Evolutionary conservation across 2,888 invertebrate species (phyloP), one percentile per base, ranked within the genome.

Genomic region (Trichogramma evanescens): DNA sequence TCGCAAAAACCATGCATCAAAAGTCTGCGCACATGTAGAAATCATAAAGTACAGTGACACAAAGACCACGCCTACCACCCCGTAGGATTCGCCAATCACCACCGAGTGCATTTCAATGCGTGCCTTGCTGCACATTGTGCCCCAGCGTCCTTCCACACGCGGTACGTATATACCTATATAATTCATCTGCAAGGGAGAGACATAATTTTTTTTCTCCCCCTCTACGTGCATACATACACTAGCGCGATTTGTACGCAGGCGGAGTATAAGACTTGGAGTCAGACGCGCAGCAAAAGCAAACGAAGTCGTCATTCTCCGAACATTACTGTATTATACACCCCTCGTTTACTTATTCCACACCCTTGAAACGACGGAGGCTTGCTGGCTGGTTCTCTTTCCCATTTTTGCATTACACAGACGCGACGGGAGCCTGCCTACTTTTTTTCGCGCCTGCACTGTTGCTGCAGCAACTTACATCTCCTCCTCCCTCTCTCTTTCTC

Each of bases 61-160:
- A 69, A 60, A 63, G 58, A 68, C 76, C 76, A 76, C 77, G 77
- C 77, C 77, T 66, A 76, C 70, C 72, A 74, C 72, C 77, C 77
- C 71, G 64, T 55, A 50, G 51, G 62, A 57, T 66, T 70, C 69
- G 59, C 77, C 75, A 77, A 77, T 77, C 70, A 66, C 66, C 61
- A 67, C 59, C 63, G 65, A 69, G 68, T 77, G 76, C 76, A 77
- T 76, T 74, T 71, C n/a, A 69, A 75, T 75, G 74, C 70, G 45
- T 54, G 63, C 64, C 49, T 45, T 38, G 54, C 51, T 26, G 26
- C 26, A 26, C 26, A 26, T 26, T 26, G 26, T 26, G 26, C 26
- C 26, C 26, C 26, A 46, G 62, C 50, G 51, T 48, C 8, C 50
- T 9, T 8, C n/a, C 9, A n/a, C n/a, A 13, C 50, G 13, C 50